A percentile compares a stretch with the other conserved stretches of the same genome.
Evolutionary conservation across 2,888 invertebrate species (phyloP).

Genomic region (Notodonta ziczac): DNA sequence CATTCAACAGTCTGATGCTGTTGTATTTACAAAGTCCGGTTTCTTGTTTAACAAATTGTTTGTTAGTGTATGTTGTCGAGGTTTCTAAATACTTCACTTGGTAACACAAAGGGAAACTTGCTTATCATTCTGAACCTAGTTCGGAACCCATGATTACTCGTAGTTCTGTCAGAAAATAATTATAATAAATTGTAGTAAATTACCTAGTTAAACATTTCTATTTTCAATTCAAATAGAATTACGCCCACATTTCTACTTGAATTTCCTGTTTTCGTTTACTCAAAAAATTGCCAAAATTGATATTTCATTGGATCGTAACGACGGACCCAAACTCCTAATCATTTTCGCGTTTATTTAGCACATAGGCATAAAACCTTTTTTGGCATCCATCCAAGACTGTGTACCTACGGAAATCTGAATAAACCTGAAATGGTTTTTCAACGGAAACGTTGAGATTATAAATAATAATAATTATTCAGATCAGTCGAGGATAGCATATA

Average conservation of each 20-base stretch:
- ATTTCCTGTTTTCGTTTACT: slow-evolving; percentile 5
- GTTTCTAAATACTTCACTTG: slow-evolving; percentile 12
- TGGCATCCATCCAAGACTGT: slow-evolving; percentile 52
- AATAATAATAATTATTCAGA: slow-evolving; percentile 33
- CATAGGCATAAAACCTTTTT: slow-evolving; percentile 52
- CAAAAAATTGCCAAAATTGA: slow-evolving; percentile 1
- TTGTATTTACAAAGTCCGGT: slow-evolving; percentile 42
- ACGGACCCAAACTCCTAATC: slow-evolving; percentile 2
- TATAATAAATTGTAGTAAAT: too few relatives aligned
- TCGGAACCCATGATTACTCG: too few relatives aligned
- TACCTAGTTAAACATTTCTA: neutral
- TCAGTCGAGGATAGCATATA: slow-evolving; percentile 27
- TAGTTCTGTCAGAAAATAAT: too few relatives aligned
- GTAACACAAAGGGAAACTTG: too few relatives aligned
- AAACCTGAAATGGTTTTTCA: slow-evolving; percentile 23
- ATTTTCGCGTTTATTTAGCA: slow-evolving; percentile 22
- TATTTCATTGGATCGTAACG: slow-evolving; percentile 2
- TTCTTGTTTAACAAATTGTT: slow-evolving; percentile 32
- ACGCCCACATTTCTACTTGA: neutral
- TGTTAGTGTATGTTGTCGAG: slow-evolving; percentile 25
- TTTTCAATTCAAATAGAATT: slow-evolving; percentile 8
- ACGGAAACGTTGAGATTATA: slow-evolving; percentile 23
- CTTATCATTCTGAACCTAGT: too few relatives aligned
- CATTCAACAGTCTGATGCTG: slow-evolving; percentile 26
- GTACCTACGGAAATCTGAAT: slow-evolving; percentile 30